Evolutionary conservation across 1,140 invertebrate genomes (phyloP).

Genomic region (Diplogasteroides magnus): DNA sequence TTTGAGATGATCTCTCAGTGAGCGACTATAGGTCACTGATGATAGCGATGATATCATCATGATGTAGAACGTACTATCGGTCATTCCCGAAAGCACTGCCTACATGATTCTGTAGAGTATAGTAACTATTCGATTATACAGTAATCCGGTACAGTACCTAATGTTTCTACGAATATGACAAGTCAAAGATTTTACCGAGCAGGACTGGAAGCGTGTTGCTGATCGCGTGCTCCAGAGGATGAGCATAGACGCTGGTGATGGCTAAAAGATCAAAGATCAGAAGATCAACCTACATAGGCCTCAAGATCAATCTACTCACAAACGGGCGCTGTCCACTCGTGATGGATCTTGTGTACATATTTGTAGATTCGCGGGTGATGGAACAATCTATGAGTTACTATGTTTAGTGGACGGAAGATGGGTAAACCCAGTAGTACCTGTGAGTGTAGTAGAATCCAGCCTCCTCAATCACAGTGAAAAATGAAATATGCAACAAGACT

Average conservation of each 20-base stretch:
- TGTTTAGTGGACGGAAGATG: background rate
- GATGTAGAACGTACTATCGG: no score
- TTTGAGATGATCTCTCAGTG: no score
- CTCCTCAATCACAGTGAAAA: constrained; percentile 67
- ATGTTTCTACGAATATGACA: no score
- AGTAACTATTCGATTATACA: no score
- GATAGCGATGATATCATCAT: no score
- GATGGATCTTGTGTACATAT: constrained; percentile 77
- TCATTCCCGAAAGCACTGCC: no score
- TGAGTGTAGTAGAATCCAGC: constrained; percentile 81
- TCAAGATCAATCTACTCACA: constrained; percentile 58
- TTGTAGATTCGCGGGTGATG: constrained; percentile 66
- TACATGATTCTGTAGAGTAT: no score
- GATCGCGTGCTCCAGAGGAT: constrained; percentile 78
- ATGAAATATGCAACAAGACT: background rate
- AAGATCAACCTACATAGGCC: background rate
- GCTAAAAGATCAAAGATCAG: constrained; percentile 19
- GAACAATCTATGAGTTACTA: constrained; percentile 53
- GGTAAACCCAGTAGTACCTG: constrained; percentile 54
- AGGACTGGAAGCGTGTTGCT: constrained; percentile 75
- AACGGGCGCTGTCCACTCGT: constrained; percentile 78
- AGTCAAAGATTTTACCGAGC: constrained; percentile 9
- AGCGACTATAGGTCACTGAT: no score
- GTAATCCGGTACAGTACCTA: no score
- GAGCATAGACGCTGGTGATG: constrained; percentile 77